Evolutionary conservation across 2,888 invertebrate species (phyloP), one percentile per base, ranked within the genome.

Genomic region (Agonum fuliginosum): DNA sequence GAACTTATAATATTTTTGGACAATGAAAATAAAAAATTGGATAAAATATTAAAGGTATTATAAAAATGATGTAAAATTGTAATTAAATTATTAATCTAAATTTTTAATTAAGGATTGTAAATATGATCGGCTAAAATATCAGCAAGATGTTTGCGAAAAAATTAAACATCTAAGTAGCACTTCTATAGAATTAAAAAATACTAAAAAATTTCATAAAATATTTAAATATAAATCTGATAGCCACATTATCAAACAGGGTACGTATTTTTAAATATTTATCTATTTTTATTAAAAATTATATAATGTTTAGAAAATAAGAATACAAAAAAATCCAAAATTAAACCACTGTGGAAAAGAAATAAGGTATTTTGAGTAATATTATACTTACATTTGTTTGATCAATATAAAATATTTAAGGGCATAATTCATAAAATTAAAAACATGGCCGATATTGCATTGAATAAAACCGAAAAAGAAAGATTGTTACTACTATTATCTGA

Each of bases 401-500:
- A 67, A 67, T 67, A 67, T 67, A 62, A 14, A 14, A 8, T 17
- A 46, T 30, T 62, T 14, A 10, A 62, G 58, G 2, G 0, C 10
- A 1, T 14, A 10, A 17, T 20, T 6, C 14, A 10, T 4, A 62
- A n/a, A 41, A 37, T 8, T 8, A 67, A 67, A 37, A 67, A 54
- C 4, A 67, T 67, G 67, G 8, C 37, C 12, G 41, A 41, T 22
- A 34, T 34, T 62, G n/a, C n/a, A 3, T 22, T 67, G 0, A 19
- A 14, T 4, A 51, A 76, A 6, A 30, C 48, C 20, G 67, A 76
- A 37, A 69, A 67, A 22, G 6, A n/a, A 30, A 30, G 75, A 37
- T 20, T 76, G 24, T 12, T 51, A 14, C n/a, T 3, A 24, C 20
- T 76, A 24, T 67, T 76, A 67, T 14, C 67, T 17, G 75, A 65